Percentiles rank a stretch among this genome's conserved stretches.
phyloP scores from a whole-genome alignment of 2,888 invertebrate species.

The Artemia sinica region DNA sequence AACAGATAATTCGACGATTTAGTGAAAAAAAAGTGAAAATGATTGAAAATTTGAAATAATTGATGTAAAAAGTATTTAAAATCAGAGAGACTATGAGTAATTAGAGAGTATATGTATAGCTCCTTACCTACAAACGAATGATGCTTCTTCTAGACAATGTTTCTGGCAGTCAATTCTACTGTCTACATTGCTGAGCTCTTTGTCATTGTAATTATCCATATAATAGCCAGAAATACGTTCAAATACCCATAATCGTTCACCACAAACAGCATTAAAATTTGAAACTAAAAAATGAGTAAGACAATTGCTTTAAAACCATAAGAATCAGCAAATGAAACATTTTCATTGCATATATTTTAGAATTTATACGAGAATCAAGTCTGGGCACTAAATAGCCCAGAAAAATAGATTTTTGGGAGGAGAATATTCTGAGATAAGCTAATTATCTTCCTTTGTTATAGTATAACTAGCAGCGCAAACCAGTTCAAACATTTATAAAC shows the following conservation, averaged over 20 bases:
- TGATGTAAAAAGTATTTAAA: background rate
- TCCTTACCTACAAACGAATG: constrained; percentile 35
- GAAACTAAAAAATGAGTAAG: constrained; percentile 27
- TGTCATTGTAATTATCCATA: constrained; percentile 34
- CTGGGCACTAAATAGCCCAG: no score
- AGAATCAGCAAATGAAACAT: no score
- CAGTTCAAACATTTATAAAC: no score
- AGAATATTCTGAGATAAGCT: no score
- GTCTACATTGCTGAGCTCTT: constrained; percentile 31
- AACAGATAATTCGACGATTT: no score
- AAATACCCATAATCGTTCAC: constrained; percentile 36
- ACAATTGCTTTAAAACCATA: no score
- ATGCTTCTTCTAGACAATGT: constrained; percentile 36
- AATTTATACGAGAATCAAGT: no score
- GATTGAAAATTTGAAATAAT: constrained; percentile 13
- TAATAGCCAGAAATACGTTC: constrained; percentile 36
- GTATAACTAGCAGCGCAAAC: no score
- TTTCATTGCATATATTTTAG: no score
- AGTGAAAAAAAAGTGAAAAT: background rate
- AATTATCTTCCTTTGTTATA: no score
- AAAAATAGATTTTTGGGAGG: no score
- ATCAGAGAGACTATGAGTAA: no score
- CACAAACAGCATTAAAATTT: constrained; percentile 32
- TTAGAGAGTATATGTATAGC: background rate
- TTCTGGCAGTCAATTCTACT: constrained; percentile 35